Evolutionary conservation across 2,888 invertebrate species (phyloP).

Genomic region (Escarpia spicata): DNA sequence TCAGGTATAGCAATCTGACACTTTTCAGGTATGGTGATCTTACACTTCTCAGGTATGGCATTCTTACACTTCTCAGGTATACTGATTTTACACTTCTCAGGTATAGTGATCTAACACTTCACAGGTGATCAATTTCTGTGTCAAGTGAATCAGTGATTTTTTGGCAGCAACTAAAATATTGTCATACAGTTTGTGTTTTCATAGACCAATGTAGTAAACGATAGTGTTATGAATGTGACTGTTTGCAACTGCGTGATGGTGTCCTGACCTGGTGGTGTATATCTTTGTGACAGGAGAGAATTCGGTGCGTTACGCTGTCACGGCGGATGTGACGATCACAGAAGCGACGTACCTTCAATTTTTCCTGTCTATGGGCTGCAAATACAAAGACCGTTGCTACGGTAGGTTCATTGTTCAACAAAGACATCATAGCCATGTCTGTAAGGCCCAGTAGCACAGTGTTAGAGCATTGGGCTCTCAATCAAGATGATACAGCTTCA

Average conservation of each 20-base stretch:
- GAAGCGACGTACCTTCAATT: slow-evolving; percentile 63
- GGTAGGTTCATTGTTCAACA: slow-evolving; percentile 46
- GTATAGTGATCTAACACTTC: no score
- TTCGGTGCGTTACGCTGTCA: slow-evolving; percentile 59
- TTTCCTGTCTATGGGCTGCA: slow-evolving; percentile 63
- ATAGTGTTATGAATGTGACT: not conserved
- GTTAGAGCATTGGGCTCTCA: no score
- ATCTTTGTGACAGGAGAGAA: not conserved
- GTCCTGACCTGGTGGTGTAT: not conserved
- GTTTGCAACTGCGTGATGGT: not conserved
- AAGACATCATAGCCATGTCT: not conserved
- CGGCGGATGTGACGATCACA: slow-evolving; percentile 62
- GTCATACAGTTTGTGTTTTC: not conserved
- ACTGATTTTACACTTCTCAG: no score
- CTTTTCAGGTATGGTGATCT: no score
- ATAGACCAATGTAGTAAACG: not conserved
- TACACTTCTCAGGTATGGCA: no score
- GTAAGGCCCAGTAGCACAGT: not conserved
- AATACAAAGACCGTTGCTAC: slow-evolving; percentile 52
- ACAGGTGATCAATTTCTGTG: no score
- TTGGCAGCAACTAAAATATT: no score
- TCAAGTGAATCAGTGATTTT: no score
- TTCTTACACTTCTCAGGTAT: no score
- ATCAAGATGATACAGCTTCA: no score
- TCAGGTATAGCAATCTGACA: no score